Percentiles rank a stretch among this genome's conserved stretches.
phyloP scores from a whole-genome alignment of 2,888 invertebrate species.

The Masnerella sp. region DNA sequence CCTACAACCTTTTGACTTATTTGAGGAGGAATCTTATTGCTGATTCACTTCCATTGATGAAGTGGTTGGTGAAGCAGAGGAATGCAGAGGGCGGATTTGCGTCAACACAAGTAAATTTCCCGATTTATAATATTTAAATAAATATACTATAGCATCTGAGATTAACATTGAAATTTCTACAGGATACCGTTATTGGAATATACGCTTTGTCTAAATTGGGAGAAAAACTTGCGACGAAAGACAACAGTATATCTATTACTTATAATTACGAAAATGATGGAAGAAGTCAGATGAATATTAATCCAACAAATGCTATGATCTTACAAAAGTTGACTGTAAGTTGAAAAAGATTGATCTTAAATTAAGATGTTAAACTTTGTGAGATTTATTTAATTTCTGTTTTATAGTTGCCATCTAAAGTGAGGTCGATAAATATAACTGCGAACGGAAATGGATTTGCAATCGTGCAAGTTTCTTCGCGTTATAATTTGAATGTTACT shows the following conservation, averaged over 20 bases:
- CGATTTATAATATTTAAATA: not conserved
- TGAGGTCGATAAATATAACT: constrained; percentile 84
- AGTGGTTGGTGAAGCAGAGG: constrained; percentile 86
- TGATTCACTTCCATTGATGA: constrained; percentile 83
- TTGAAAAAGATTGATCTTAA: constrained; percentile 7
- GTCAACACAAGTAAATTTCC: constrained; percentile 81
- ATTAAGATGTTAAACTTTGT: not conserved
- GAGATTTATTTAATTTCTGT: not conserved
- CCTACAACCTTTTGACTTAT: constrained; percentile 89
- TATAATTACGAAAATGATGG: constrained; percentile 80
- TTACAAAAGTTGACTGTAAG: constrained; percentile 88
- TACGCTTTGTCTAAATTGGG: constrained; percentile 85
- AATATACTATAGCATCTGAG: too few relatives aligned
- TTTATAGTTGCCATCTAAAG: constrained; percentile 79
- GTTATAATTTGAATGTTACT: constrained; percentile 91
- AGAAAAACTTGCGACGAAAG: constrained; percentile 79
- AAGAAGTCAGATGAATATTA: constrained; percentile 83
- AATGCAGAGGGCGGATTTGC: constrained; percentile 85
- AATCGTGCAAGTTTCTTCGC: constrained; percentile 87
- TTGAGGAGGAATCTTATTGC: constrained; percentile 78
- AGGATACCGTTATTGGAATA: constrained; percentile 88
- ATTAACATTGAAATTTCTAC: constrained; percentile 12
- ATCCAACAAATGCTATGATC: constrained; percentile 87
- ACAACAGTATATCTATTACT: constrained; percentile 80
- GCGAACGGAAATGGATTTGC: constrained; percentile 90